These are phyloP conservation scores for Meta bourneti DNA, from an alignment of 2,888 invertebrate genomes.

Conservation along the genomic window DNA sequence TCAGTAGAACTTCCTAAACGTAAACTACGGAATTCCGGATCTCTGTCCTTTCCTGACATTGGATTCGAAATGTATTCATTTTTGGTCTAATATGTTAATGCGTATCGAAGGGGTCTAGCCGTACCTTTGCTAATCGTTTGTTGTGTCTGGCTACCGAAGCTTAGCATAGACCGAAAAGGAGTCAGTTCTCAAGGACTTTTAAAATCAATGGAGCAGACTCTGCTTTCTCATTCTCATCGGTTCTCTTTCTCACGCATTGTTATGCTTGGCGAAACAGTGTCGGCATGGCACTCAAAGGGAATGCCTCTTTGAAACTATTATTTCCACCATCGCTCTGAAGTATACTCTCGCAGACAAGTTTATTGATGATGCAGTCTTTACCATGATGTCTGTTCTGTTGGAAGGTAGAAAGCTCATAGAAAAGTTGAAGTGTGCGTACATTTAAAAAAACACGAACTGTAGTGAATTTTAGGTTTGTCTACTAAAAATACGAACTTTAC, in stretches of 20 bases:
- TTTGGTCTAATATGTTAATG: no score
- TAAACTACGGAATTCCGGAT: no score
- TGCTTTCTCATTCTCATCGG: not conserved
- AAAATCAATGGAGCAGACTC: not conserved
- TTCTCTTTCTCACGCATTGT: not conserved
- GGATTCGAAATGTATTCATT: no score
- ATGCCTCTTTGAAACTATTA: not conserved
- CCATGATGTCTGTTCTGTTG: not conserved
- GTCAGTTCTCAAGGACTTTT: not conserved
- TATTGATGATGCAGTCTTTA: not conserved
- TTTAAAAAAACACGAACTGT: not conserved
- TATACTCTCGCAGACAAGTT: not conserved
- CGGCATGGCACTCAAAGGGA: not conserved
- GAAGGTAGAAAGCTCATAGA: not conserved
- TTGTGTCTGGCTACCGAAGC: slow-evolving; percentile 51
- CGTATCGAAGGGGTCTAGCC: no score
- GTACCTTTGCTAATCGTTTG: not conserved
- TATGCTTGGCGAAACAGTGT: not conserved
- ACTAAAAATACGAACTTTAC: no score
- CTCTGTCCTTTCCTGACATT: no score
- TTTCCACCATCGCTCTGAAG: not conserved
- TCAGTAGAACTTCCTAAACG: no score
- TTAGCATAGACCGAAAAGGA: slow-evolving; percentile 31
- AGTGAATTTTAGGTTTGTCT: not conserved
- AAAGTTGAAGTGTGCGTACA: not conserved